These are phyloP conservation scores for Clytia hemisphaerica DNA, from an alignment of 30 jellyfish, hydroid and myxozoan genomes.

Conservation along the genomic window DNA sequence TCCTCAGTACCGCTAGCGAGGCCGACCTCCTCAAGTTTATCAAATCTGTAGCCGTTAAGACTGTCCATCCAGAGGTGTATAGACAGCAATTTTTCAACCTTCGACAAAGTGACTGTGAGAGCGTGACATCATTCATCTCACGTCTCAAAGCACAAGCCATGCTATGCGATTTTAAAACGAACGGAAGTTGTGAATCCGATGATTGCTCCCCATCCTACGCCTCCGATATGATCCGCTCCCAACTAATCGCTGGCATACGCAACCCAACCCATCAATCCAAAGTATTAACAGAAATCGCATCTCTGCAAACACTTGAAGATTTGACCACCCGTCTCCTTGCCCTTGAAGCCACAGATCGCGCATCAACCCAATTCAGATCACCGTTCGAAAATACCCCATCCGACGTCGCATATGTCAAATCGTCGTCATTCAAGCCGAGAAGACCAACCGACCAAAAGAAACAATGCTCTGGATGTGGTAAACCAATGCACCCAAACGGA, in stretches of 20 bases:
- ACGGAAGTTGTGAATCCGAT: not conserved
- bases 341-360: too few species aligned
- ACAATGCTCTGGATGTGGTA: too few species aligned
- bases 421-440: too few species aligned
- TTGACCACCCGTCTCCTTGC: too few species aligned
- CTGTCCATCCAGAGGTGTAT: not conserved
- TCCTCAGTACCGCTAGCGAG: too few species aligned
- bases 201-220: constrained; percentile 7
- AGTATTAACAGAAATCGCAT: not conserved
- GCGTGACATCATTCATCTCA: not conserved
- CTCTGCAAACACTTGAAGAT: not conserved
- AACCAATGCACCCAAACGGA: too few species aligned
- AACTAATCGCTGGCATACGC: not conserved
- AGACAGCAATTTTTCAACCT: not conserved
- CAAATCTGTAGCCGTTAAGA: too few species aligned
- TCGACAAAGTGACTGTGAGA: not conserved
- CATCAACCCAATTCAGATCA: too few species aligned
- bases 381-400: too few species aligned
- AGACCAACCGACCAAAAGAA: too few species aligned
- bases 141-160: constrained; percentile 8
- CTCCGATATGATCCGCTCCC: not conserved
- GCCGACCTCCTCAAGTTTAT: too few species aligned
- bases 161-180: not conserved
- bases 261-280: constrained; percentile 2
- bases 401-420: too few species aligned